Conservation (phyloP, 2,797 vertebrate species). For the Amazonetta brasiliensis region DNA sequence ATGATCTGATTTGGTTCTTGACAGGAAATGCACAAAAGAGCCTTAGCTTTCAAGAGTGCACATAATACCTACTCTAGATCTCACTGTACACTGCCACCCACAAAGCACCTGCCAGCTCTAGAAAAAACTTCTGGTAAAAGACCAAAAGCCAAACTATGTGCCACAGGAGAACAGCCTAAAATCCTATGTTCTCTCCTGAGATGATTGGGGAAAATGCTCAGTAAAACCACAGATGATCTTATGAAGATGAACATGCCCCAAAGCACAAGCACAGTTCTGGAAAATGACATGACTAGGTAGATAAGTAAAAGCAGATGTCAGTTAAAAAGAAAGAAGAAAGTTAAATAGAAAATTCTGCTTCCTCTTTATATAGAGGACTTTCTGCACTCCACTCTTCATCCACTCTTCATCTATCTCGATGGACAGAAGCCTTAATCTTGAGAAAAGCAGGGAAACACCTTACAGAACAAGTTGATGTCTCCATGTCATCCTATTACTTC, state of each 20-base stretch:
- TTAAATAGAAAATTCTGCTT: not conserved
- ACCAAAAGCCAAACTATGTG: not conserved
- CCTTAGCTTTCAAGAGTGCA: not conserved
- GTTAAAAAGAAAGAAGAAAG: not conserved
- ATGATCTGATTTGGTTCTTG: not conserved
- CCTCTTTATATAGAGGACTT: not conserved
- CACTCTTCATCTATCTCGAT: not conserved
- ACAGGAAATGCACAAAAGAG: not conserved
- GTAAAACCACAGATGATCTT: not conserved
- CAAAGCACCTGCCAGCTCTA: not conserved
- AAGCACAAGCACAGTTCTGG: not conserved
- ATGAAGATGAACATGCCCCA: not conserved
- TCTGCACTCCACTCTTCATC: not conserved
- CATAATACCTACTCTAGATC: not conserved
- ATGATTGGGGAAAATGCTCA: not conserved
- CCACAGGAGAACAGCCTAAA: not conserved
- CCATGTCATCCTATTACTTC: not conserved
- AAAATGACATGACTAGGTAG: not conserved
- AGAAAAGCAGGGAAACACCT: not conserved
- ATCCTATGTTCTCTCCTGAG: not conserved
- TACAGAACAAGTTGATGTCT: not conserved
- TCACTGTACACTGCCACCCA: not conserved
- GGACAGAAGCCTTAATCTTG: not conserved
- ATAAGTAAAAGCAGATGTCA: not conserved
- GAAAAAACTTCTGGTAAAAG: not conserved